Conservation (phyloP, 2,888 invertebrate genomes). For the Hydrotaea diabolus region DNA sequence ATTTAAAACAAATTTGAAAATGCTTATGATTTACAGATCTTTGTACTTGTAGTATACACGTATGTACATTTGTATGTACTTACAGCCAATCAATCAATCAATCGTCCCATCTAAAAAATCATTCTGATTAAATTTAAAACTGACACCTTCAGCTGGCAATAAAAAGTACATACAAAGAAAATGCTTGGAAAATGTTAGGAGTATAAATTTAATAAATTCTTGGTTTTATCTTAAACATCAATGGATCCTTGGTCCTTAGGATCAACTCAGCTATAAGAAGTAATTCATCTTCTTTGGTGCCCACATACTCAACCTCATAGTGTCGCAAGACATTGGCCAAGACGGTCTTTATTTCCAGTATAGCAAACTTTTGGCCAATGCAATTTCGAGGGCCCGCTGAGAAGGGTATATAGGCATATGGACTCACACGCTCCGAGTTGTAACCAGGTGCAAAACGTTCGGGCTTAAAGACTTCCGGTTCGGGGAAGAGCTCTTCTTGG, state of each 20-base stretch:
- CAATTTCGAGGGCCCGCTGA: slow-evolving; percentile 80
- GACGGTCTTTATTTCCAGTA: slow-evolving; percentile 79
- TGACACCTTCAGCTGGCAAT: too few species aligned
- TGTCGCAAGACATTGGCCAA: slow-evolving; percentile 77
- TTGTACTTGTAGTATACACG: not conserved
- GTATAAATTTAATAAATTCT: slow-evolving; percentile 71
- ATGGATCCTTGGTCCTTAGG: slow-evolving; percentile 77
- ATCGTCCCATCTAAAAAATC: not conserved
- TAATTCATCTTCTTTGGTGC: slow-evolving; percentile 72
- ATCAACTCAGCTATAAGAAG: slow-evolving; percentile 78
- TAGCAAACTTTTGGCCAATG: slow-evolving; percentile 80
- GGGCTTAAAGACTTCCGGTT: slow-evolving; percentile 77
- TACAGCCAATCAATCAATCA: not conserved
- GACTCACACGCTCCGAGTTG: slow-evolving; percentile 76
- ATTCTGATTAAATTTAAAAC: not conserved
- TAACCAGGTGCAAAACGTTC: slow-evolving; percentile 79
- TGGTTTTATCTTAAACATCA: slow-evolving; percentile 76
- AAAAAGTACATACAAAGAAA: not conserved
- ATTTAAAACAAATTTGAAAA: too few species aligned
- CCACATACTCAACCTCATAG: slow-evolving; percentile 75
- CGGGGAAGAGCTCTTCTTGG: slow-evolving; percentile 74
- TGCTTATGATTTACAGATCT: too few species aligned
- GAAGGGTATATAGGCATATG: slow-evolving; percentile 80
- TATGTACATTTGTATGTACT: not conserved
- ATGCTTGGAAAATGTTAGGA: not conserved